Base-by-base conservation (phyloP, 2,888 invertebrate genomes). In the Mesorhabditis belari region DNA sequence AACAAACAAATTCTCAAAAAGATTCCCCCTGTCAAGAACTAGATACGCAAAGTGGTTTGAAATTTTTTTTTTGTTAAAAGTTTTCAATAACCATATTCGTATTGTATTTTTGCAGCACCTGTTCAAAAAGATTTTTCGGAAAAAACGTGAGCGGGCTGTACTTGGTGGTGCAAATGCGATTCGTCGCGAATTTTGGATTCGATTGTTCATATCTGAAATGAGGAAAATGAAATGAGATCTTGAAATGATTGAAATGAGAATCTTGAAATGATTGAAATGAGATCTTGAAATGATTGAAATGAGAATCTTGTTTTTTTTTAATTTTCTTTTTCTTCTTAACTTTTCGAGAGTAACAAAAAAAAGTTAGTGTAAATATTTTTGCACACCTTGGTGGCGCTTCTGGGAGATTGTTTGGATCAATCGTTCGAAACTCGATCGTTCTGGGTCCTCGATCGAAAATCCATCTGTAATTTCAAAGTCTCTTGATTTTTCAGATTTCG, bases 111-210 rank as follows among this genome's bases (percentile, higher is more conserved):
- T n/a, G n/a, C n/a, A n/a, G n/a, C 17, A 71, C 73, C 65, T 96
- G 77, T 85, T 95, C 94, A 83, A 94, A 87, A 65, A 96, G 85
- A 84, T 95, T 95, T 83, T 93, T 90, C 62, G 95, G 95, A 81
- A 96, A 85, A 84, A 96, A 95, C 74, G 91, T 92, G 71, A 94
- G 85, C 63, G 91, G 81, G 25, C 92, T 92, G 83, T 96, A 96
- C 84, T 95, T 93, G 60, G 92, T 92, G 82, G 93, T 93, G 82
- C 90, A 87, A 81, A 93, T 88, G 84, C 88, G 81, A 82, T 93
- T 93, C 80, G 88, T 87, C 75, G 89, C 87, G 81, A 88, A 87
- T 54, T 64, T 57, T 49, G 70, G 49, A 67, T 68, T 73, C 50
- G 71, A 71, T 29, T 73, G 73, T 19, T 66, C 65, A 53, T 68